A percentile compares a stretch with the other conserved stretches of the same genome.
phyloP scores from a whole-genome alignment of 2,113 vertebrate genomes.

The Pollachius pollachius region DNA sequence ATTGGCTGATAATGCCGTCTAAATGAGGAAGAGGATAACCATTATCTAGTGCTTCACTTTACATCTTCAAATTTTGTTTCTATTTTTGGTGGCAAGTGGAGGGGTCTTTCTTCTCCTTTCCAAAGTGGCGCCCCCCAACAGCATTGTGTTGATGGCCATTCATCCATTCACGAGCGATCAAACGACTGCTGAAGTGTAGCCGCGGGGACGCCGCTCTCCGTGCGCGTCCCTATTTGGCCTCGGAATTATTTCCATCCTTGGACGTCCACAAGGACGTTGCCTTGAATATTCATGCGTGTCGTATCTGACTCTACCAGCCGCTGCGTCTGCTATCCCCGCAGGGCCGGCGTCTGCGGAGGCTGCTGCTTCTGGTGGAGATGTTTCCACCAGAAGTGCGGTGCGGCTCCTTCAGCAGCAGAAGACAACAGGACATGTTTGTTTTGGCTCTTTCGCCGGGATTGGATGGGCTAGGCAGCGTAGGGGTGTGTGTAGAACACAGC shows the following conservation, averaged over 20 bases:
- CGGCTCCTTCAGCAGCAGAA: no score
- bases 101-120: neutral
- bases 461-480: neutral
- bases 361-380: slow-evolving; percentile 4
- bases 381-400: no score
- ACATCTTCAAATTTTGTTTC: no score
- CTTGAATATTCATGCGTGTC: slow-evolving; percentile 51
- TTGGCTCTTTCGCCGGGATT: slow-evolving; percentile 33
- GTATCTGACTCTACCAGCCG: slow-evolving; percentile 18
- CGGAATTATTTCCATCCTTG: slow-evolving; percentile 26
- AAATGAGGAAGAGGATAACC: no score
- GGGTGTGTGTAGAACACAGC: no score
- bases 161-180: neutral
- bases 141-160: neutral
- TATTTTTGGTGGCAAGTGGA: no score
- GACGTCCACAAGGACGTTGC: slow-evolving; percentile 35
- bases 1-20: neutral
- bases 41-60: no score
- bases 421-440: slow-evolving; percentile 26
- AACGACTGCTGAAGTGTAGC: slow-evolving; percentile 1
- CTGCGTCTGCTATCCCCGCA: neutral
- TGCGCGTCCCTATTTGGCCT: slow-evolving; percentile 13
- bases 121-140: slow-evolving; percentile 21
- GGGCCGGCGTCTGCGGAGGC: neutral
- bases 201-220: slow-evolving; percentile 6